A percentile compares a stretch with the other conserved stretches of the same genome.
These are phyloP conservation scores for Neofelis nebulosa DNA, from an alignment of 2,113 vertebrate species.

Conservation along the genomic window DNA sequence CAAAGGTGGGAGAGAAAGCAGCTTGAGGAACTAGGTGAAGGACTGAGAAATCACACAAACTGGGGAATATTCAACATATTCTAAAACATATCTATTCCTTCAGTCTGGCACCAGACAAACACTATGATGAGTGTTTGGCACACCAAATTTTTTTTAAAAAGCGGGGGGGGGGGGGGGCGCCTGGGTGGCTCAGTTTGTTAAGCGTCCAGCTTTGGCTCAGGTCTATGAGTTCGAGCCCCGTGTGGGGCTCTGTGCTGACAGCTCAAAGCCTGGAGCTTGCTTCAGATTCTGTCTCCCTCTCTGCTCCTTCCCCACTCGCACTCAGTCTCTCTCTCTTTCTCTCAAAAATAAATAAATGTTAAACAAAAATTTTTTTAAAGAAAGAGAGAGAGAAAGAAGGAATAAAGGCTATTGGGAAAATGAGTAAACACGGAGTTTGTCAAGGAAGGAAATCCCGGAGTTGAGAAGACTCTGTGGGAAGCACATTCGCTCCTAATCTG, in stretches of 20 bases:
- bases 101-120: not conserved
- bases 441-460: constrained; percentile 51
- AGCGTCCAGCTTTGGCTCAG: too few relatives aligned
- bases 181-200: too few relatives aligned
- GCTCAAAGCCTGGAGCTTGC: too few relatives aligned
- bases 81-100: not conserved
- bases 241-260: too few relatives aligned
- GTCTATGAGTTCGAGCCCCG: too few relatives aligned
- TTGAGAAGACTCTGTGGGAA: not conserved
- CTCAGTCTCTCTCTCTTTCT: too few relatives aligned
- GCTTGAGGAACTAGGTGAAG: not conserved
- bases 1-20: not conserved
- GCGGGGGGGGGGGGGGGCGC: too few relatives aligned
- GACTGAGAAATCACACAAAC: constrained; percentile 15
- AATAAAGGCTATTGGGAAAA: not conserved
- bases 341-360: too few relatives aligned
- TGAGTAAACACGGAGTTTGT: constrained; percentile 38
- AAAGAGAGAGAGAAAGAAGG: not conserved
- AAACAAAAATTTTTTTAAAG: not conserved
- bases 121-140: not conserved
- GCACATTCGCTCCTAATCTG: not conserved
- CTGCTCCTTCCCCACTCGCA: too few relatives aligned
- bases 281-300: too few relatives aligned
- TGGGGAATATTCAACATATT: not conserved
- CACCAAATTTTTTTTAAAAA: not conserved